These are phyloP conservation scores for Muscicapa adusta DNA, from an alignment of 2,113 vertebrate species.

Conservation along the genomic window DNA sequence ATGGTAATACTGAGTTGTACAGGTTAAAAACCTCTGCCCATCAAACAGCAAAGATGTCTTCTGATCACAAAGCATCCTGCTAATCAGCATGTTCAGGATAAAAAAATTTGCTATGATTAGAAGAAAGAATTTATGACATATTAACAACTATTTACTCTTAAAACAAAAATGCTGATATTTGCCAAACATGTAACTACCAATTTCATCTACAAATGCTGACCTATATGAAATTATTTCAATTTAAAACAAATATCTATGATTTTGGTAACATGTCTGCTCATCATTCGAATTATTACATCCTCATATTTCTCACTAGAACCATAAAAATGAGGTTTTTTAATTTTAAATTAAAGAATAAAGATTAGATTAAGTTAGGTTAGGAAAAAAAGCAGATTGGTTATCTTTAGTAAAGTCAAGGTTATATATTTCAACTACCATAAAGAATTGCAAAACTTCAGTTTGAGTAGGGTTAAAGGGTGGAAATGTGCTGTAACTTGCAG, in stretches of 20 bases:
- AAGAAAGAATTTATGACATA: background rate
- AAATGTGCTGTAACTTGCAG: slow-evolving; percentile 49
- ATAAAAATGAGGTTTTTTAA: too few relatives aligned
- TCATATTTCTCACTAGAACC: background rate
- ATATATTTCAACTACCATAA: slow-evolving; percentile 37
- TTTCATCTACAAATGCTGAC: background rate
- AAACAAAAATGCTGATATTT: background rate
- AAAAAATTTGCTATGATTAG: background rate
- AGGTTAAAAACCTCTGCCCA: background rate
- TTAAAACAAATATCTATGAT: background rate
- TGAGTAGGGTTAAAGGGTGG: slow-evolving; percentile 54
- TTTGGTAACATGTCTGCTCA: background rate
- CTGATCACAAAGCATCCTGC: background rate
- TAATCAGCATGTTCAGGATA: background rate
- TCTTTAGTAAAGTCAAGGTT: slow-evolving; percentile 40
- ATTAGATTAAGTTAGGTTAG: background rate
- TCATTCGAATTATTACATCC: background rate
- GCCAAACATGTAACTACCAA: background rate
- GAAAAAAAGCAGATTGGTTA: slow-evolving; percentile 17
- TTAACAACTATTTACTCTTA: background rate
- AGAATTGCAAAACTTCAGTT: slow-evolving; percentile 43
- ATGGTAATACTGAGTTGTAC: background rate
- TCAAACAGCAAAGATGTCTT: background rate
- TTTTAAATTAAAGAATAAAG: background rate
- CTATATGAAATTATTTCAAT: background rate